Conservation (phyloP, 2,797 vertebrate species). For the Sebastiscus tertius region DNA sequence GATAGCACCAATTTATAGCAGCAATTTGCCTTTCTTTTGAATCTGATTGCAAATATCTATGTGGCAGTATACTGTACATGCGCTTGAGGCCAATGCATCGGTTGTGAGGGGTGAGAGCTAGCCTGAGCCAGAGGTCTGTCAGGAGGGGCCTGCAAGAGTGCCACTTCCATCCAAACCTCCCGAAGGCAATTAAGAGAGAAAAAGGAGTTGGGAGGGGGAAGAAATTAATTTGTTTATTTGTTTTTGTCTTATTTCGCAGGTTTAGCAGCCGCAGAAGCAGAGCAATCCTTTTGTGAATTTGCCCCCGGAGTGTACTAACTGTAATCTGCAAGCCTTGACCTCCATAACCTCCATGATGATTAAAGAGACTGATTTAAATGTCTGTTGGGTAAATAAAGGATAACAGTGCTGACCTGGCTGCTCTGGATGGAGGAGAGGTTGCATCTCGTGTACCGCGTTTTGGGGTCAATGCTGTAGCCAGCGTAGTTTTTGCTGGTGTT, state of each 20-base stretch:
- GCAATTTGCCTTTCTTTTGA: not conserved
- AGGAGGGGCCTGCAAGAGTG: not conserved
- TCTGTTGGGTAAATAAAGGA: slow-evolving; percentile 34
- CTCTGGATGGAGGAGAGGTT: slow-evolving; percentile 87
- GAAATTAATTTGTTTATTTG: not conserved
- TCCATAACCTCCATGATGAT: not conserved
- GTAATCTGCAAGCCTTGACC: not conserved
- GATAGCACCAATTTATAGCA: not conserved
- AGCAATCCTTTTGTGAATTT: not conserved
- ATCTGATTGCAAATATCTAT: not conserved
- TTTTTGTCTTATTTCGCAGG: not conserved
- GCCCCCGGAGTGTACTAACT: not conserved
- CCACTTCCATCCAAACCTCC: not conserved
- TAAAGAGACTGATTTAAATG: not conserved
- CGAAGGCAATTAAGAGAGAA: too few species aligned
- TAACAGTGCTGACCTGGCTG: slow-evolving; percentile 83
- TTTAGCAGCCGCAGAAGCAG: not conserved
- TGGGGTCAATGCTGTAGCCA: slow-evolving; percentile 89
- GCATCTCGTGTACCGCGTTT: slow-evolving; percentile 90
- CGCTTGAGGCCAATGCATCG: not conserved
- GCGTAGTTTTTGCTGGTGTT: slow-evolving; percentile 91
- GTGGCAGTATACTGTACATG: not conserved
- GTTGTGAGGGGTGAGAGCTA: not conserved
- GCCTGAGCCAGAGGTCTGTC: not conserved
- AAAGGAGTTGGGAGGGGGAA: not conserved